A percentile compares a stretch with the other conserved stretches of the same genome.
Evolutionary conservation across 2,888 invertebrate genomes (phyloP).

Genomic region (Amiota mariae): DNA sequence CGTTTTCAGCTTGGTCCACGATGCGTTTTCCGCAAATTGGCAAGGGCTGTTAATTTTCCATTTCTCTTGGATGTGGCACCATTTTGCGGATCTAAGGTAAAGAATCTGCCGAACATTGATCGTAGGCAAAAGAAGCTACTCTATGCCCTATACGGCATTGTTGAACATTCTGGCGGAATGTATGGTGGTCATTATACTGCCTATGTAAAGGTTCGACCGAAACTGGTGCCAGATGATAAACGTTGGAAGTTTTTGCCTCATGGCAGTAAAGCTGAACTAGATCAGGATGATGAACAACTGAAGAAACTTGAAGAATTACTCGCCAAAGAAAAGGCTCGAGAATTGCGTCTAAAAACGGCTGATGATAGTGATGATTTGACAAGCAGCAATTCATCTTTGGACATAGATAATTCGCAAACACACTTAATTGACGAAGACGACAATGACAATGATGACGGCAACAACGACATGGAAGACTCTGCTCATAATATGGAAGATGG

Average conservation of each 20-base stretch:
- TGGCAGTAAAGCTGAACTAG: constrained; percentile 76
- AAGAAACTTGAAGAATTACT: constrained; percentile 72
- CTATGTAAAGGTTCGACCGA: constrained; percentile 89
- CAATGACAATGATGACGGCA: constrained; percentile 71
- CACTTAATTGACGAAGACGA: constrained; percentile 70
- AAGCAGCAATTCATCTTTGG: constrained; percentile 71
- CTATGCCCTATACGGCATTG: constrained; percentile 95
- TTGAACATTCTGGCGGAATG: constrained; percentile 94
- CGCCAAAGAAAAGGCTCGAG: constrained; percentile 70
- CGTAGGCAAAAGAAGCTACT: constrained; percentile 81
- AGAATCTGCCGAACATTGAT: constrained; percentile 77
- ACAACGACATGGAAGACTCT: constrained; percentile 25
- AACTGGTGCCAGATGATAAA: constrained; percentile 78
- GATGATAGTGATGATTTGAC: constrained; percentile 76
- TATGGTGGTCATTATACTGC: constrained; percentile 92
- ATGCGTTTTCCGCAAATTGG: constrained; percentile 86
- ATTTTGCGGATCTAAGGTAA: constrained; percentile 84
- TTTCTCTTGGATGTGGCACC: constrained; percentile 90
- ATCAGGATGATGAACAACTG: constrained; percentile 74
- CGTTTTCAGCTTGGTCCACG: constrained; percentile 89
- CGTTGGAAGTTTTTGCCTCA: constrained; percentile 84
- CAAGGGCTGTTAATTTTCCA: constrained; percentile 90
- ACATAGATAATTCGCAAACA: constrained; percentile 64
- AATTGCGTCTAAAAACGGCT: constrained; percentile 67
- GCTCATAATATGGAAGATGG: neutral